These are phyloP conservation scores for Enteromius mattozi DNA, from an alignment of 2,797 vertebrate species.

Conservation along the genomic window DNA sequence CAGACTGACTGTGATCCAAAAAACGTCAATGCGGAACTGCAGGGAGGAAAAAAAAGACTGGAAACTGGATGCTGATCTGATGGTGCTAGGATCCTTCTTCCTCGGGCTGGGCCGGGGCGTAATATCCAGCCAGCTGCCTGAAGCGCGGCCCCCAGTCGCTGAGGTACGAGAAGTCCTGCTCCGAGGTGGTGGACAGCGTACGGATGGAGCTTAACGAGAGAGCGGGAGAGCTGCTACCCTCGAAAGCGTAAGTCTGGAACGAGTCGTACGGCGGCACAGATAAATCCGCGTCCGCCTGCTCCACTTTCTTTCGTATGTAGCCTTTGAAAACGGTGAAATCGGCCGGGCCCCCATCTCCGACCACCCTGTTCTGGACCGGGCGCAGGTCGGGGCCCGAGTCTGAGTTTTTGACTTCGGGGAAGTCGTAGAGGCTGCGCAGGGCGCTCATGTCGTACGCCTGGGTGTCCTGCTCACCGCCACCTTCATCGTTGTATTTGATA, in stretches of 20 bases:
- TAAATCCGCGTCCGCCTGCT: constrained; percentile 91
- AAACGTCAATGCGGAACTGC: constrained; percentile 30
- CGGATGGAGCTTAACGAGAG: constrained; percentile 96
- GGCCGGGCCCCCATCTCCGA: constrained; percentile 68
- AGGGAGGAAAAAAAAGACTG: constrained; percentile 64
- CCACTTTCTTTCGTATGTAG: constrained; percentile 96
- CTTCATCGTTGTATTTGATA: constrained; percentile 99
- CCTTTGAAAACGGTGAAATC: constrained; percentile 96
- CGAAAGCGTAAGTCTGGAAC: constrained; percentile 98
- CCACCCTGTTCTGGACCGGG: constrained; percentile 78
- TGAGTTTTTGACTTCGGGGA: constrained; percentile 87
- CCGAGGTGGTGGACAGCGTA: constrained; percentile 89
- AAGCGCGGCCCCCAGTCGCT: constrained; percentile 95
- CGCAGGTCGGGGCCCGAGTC: constrained; percentile 85
- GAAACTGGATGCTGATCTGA: constrained; percentile 56
- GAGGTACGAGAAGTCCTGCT: constrained; percentile 98
- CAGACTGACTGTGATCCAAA: constrained; percentile 36
- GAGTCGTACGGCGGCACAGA: constrained; percentile 98
- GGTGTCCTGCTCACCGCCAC: constrained; percentile 97
- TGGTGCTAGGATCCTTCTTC: constrained; percentile 90
- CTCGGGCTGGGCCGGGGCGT: constrained; percentile 84
- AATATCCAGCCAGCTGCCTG: constrained; percentile 93
- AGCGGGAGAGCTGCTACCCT: constrained; percentile 89
- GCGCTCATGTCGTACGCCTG: constrained; percentile 99
- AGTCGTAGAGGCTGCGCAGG: constrained; percentile 95